Conservation (phyloP, 2,113 vertebrate genomes). For the Myotis lucifugus region DNA sequence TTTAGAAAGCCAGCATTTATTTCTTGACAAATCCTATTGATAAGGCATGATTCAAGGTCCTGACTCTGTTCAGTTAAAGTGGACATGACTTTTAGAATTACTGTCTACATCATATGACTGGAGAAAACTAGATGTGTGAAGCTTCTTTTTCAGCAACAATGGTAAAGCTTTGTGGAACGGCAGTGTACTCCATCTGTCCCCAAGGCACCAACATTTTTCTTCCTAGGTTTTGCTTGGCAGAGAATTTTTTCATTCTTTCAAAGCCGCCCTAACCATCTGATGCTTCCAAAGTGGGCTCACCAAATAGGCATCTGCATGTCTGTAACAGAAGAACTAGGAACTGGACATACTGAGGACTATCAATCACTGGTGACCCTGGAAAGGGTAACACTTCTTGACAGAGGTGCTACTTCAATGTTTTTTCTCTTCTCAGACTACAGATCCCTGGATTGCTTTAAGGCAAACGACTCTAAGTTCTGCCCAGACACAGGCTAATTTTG, state of each 20-base stretch:
- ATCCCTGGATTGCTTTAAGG: neutral
- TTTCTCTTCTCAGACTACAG: neutral
- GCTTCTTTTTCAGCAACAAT: conserved; percentile 3
- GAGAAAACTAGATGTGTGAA: neutral
- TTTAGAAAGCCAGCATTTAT: conserved; percentile 18
- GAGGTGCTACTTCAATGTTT: neutral
- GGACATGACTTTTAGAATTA: conserved; percentile 5
- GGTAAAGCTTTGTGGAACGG: neutral
- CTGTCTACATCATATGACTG: neutral
- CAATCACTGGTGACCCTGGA: neutral
- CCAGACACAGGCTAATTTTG: neutral
- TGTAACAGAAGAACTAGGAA: neutral
- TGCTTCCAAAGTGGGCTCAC: neutral
- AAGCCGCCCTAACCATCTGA: neutral
- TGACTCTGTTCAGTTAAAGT: neutral
- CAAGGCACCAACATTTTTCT: neutral
- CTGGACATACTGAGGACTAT: neutral
- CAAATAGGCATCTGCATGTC: neutral
- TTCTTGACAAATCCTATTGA: conserved; percentile 17
- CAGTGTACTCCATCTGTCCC: neutral
- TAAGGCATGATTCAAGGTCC: neutral
- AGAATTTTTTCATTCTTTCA: conserved; percentile 28
- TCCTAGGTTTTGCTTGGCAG: neutral
- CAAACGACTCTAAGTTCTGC: neutral
- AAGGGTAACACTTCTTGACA: neutral